Evolutionary conservation across 1,140 invertebrate genomes (phyloP).

Genomic region (Ericerus pela): DNA sequence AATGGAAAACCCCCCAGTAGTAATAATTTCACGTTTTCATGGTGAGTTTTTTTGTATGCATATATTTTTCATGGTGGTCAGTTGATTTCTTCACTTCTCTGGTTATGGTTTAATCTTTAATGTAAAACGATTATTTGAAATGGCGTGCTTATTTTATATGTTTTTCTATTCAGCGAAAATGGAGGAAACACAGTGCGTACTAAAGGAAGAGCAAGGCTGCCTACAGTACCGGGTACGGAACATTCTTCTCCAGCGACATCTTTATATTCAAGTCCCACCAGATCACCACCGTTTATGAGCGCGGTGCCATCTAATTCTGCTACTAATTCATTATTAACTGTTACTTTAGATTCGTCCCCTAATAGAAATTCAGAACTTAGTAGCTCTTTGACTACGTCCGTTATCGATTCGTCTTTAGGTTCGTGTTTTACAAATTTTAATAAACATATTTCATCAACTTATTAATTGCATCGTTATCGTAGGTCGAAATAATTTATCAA

Average conservation of each 20-base stretch:
- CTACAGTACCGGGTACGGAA: slow-evolving; percentile 51
- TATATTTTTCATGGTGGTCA: background rate
- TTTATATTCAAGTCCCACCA: slow-evolving; percentile 44
- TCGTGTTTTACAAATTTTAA: too few species aligned
- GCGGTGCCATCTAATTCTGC: background rate
- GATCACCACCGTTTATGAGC: slow-evolving; percentile 40
- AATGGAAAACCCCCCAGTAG: slow-evolving; percentile 19
- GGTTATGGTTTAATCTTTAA: too few species aligned
- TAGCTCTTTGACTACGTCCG: slow-evolving; percentile 20
- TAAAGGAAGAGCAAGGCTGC: slow-evolving; percentile 42
- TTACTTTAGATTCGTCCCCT: background rate
- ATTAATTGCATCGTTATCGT: too few species aligned
- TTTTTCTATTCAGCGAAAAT: background rate
- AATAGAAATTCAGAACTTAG: background rate
- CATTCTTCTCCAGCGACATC: slow-evolving; percentile 32
- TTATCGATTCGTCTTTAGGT: too few species aligned
- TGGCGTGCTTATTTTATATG: background rate
- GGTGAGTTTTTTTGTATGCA: slow-evolving; percentile 4
- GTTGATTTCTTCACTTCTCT: too few species aligned
- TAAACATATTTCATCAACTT: too few species aligned
- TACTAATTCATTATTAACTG: background rate
- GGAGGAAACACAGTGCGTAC: slow-evolving; percentile 2
- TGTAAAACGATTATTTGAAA: background rate
- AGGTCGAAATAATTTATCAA: background rate
- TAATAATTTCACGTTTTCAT: slow-evolving; percentile 15